These are phyloP conservation scores for Helicoverpa armigera DNA, from an alignment of 1,140 invertebrate species.

Conservation along the genomic window DNA sequence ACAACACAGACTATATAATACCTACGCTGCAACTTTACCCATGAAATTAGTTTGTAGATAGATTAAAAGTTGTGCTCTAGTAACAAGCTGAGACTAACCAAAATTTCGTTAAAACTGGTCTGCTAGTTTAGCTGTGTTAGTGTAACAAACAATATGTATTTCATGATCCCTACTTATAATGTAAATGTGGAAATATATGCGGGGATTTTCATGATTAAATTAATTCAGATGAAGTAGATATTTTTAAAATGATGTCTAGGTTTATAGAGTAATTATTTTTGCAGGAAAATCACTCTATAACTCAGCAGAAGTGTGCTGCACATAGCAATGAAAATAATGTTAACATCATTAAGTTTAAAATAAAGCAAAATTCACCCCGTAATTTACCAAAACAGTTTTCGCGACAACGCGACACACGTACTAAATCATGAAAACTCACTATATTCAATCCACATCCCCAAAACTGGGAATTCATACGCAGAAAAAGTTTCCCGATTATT, in stretches of 20 bases:
- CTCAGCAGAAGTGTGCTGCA: too few relatives aligned
- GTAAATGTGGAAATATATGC: too few relatives aligned
- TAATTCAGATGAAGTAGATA: too few relatives aligned
- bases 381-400: background rate
- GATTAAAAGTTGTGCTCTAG: background rate
- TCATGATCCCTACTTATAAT: too few relatives aligned
- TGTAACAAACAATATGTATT: background rate
- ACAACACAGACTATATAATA: background rate
- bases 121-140: background rate
- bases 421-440: background rate
- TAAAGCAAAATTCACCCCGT: too few relatives aligned
- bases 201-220: too few relatives aligned
- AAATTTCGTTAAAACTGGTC: conserved; percentile 2
- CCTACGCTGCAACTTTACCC: background rate
- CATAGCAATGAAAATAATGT: too few relatives aligned
- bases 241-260: too few relatives aligned
- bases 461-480: conserved; percentile 27
- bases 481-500: conserved; percentile 45
- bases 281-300: too few relatives aligned
- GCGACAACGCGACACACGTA: background rate
- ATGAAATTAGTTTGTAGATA: conserved; percentile 7
- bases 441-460: background rate
- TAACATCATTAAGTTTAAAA: too few relatives aligned
- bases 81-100: background rate
- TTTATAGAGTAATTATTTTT: too few relatives aligned